Conservation (phyloP, 2,797 vertebrate species). For the Myotis findleyi region DNA sequence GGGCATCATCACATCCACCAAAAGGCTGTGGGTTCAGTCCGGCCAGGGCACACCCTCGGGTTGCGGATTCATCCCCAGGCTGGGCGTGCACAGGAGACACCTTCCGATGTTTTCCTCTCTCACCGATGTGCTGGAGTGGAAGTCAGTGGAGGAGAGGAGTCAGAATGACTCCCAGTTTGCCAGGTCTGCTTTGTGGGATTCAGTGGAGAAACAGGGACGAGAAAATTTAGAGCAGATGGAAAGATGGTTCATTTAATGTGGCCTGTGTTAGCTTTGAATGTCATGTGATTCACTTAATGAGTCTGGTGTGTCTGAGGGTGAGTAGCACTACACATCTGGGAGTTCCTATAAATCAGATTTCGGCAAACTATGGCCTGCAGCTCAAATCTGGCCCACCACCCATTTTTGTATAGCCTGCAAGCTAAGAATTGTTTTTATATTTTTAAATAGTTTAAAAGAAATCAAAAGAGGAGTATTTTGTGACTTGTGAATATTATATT, state of each 20-base stretch:
- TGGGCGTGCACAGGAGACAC: not conserved
- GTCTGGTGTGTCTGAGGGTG: not conserved
- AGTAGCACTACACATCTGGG: not conserved
- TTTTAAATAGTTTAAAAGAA: constrained; percentile 1
- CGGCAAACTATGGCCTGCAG: not conserved
- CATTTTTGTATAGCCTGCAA: not conserved
- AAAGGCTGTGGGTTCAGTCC: too few relatives aligned
- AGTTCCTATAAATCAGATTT: not conserved
- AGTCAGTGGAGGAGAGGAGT: not conserved
- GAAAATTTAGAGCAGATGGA: not conserved
- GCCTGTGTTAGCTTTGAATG: not conserved
- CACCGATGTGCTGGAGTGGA: not conserved
- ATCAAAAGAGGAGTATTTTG: not conserved
- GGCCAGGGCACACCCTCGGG: too few relatives aligned
- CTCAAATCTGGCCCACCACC: not conserved
- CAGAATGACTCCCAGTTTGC: not conserved
- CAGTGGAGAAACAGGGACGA: not conserved
- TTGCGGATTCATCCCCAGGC: too few relatives aligned
- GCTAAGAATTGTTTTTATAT: not conserved
- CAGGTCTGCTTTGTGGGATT: not conserved
- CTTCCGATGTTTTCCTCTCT: too few relatives aligned
- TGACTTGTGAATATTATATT: not conserved
- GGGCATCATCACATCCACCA: too few relatives aligned
- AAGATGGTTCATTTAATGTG: not conserved
- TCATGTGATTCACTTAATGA: not conserved